Percentiles rank a stretch among this genome's conserved stretches.
Conservation (phyloP, 1,140 invertebrate species). For the Lysiphlebus fabarum region DNA sequence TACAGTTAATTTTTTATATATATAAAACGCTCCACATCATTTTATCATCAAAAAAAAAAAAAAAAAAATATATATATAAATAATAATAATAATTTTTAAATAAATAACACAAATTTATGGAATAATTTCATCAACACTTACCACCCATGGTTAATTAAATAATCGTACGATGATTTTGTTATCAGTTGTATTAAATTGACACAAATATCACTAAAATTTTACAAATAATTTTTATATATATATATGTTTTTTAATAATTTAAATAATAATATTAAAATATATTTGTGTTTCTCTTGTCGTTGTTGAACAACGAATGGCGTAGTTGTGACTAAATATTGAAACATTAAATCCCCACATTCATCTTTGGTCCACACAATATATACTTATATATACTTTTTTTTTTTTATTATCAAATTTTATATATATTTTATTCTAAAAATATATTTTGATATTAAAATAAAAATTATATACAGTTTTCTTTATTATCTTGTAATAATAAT, state of each 20-base stretch:
- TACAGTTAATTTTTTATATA: conserved; percentile 18
- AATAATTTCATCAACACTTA: conserved; percentile 27
- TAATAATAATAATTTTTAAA: conserved; percentile 1
- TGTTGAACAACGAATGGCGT: conserved; percentile 39
- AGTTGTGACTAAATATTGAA: too few relatives aligned
- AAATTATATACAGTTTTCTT: too few relatives aligned
- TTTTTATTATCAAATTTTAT: too few relatives aligned
- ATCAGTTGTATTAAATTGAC: conserved; percentile 5
- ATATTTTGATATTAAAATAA: too few relatives aligned
- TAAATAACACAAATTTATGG: not conserved
- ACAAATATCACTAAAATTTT: conserved; percentile 13
- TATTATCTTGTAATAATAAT: too few relatives aligned
- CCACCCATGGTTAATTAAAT: conserved; percentile 38
- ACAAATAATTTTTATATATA: not conserved
- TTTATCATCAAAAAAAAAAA: too few relatives aligned
- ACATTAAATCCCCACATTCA: too few relatives aligned
- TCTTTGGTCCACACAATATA: too few relatives aligned
- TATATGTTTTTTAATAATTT: conserved; percentile 25
- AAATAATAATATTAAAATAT: conserved; percentile 20
- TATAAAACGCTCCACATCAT: not conserved
- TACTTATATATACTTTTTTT: too few relatives aligned
- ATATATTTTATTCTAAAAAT: too few relatives aligned
- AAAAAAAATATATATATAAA: too few relatives aligned
- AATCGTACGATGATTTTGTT: conserved; percentile 19
- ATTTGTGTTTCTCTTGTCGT: conserved; percentile 33